A percentile compares a stretch with the other conserved stretches of the same genome.
phyloP scores from a whole-genome alignment of 2,888 invertebrate genomes.

The Tachina fera region DNA sequence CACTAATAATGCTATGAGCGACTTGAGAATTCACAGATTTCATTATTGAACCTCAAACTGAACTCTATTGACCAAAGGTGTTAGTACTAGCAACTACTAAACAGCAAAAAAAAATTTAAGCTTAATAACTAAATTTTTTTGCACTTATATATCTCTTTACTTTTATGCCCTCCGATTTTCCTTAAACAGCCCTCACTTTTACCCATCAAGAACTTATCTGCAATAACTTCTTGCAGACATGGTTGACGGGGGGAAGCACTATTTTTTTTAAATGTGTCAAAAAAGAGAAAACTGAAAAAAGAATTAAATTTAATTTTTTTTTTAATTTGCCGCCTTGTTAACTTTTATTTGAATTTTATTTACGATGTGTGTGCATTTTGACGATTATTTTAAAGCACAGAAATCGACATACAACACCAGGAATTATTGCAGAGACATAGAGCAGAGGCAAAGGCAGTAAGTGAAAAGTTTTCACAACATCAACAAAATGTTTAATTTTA shows the following conservation, averaged over 20 bases:
- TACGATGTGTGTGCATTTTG: constrained; percentile 60
- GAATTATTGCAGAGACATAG: neutral
- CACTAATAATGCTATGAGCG: no score
- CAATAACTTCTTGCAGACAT: neutral
- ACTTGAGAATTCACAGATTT: no score
- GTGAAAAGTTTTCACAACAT: constrained; percentile 1
- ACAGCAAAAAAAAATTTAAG: no score
- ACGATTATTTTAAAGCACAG: constrained; percentile 22
- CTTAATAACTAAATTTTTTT: no score
- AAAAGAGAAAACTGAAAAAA: constrained; percentile 26
- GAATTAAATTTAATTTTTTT: constrained; percentile 36
- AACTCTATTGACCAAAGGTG: no score
- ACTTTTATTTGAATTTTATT: constrained; percentile 65
- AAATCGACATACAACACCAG: neutral
- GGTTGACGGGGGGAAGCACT: neutral
- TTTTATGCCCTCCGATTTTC: no score
- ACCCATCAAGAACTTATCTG: neutral
- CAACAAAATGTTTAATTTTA: constrained; percentile 19
- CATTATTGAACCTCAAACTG: no score
- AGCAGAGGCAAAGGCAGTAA: neutral
- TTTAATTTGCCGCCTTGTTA: constrained; percentile 69
- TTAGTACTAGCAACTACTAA: no score
- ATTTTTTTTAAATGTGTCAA: constrained; percentile 47
- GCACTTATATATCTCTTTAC: no score
- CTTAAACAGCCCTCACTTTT: no score